Conservation (phyloP, 2,888 invertebrate genomes). For the Apamea monoglypha region DNA sequence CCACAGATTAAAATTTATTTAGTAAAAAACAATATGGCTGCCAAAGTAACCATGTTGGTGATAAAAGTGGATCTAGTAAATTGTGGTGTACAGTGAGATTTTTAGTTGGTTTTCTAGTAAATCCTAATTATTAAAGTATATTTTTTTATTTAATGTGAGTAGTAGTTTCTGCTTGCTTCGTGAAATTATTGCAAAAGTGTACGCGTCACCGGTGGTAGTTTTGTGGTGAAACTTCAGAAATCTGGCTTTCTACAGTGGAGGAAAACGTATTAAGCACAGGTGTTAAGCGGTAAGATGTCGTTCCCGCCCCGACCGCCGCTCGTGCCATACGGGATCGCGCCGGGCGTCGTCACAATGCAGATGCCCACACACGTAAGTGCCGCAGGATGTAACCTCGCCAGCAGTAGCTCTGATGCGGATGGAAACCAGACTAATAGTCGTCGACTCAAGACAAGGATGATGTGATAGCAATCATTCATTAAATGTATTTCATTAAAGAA, state of each 20-base stretch:
- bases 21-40: constrained; percentile 63
- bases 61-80: constrained; percentile 51
- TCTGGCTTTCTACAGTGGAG: constrained; percentile 52
- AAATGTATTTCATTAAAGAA: background rate
- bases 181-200: constrained; percentile 58
- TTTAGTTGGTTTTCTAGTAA: constrained; percentile 40
- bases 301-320: constrained; percentile 96
- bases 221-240: constrained; percentile 56
- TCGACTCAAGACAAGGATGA: background rate
- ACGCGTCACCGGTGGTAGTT: constrained; percentile 71
- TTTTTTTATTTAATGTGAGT: constrained; percentile 42
- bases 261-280: constrained; percentile 40
- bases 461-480: constrained; percentile 3
- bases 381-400: constrained; percentile 67
- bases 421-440: constrained; percentile 9
- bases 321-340: constrained; percentile 93
- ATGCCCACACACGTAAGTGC: constrained; percentile 93
- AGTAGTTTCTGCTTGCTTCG: constrained; percentile 23
- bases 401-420: constrained; percentile 17
- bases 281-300: constrained; percentile 91
- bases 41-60: constrained; percentile 65
- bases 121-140: constrained; percentile 41
- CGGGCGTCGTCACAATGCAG: constrained; percentile 94
- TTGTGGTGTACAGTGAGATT: constrained; percentile 47
- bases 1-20: constrained; percentile 31